Evolutionary conservation across 2,888 invertebrate genomes (phyloP).

Genomic region (Orchesella flavescens): DNA sequence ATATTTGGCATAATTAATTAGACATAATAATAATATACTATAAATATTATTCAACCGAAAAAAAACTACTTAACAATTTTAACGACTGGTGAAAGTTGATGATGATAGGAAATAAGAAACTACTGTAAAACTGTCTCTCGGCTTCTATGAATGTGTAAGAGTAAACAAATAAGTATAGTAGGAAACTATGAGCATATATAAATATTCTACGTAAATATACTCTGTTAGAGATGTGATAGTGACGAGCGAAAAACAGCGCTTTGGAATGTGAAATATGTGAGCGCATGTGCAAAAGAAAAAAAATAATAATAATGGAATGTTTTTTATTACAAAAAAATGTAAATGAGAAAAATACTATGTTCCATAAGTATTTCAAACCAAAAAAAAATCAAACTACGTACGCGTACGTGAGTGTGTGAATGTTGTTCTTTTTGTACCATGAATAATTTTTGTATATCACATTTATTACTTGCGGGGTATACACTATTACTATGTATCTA

Average conservation of each 20-base stretch:
- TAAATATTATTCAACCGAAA: too few species aligned
- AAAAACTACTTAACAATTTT: not conserved
- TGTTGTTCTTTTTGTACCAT: constrained; percentile 13
- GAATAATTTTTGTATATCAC: constrained; percentile 21
- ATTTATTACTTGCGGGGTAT: constrained; percentile 16
- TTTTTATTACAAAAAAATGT: not conserved
- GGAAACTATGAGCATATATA: not conserved
- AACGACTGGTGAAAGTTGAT: not conserved
- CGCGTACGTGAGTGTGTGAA: constrained; percentile 3
- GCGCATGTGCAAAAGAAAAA: constrained; percentile 1
- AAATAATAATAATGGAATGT: not conserved
- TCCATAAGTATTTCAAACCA: not conserved
- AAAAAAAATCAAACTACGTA: not conserved
- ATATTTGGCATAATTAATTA: too few species aligned
- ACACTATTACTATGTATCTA: constrained; percentile 28
- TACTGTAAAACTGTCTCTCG: too few species aligned
- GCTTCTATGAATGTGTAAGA: not conserved
- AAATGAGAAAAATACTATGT: not conserved
- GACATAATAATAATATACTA: too few species aligned
- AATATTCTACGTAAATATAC: not conserved
- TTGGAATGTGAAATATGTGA: constrained; percentile 5
- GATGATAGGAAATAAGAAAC: not conserved
- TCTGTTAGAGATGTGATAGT: constrained; percentile 32
- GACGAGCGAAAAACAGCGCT: constrained; percentile 15
- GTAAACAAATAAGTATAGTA: not conserved